phyloP scores from a whole-genome alignment of 2,888 invertebrate species.

The Campoletis raptor region DNA sequence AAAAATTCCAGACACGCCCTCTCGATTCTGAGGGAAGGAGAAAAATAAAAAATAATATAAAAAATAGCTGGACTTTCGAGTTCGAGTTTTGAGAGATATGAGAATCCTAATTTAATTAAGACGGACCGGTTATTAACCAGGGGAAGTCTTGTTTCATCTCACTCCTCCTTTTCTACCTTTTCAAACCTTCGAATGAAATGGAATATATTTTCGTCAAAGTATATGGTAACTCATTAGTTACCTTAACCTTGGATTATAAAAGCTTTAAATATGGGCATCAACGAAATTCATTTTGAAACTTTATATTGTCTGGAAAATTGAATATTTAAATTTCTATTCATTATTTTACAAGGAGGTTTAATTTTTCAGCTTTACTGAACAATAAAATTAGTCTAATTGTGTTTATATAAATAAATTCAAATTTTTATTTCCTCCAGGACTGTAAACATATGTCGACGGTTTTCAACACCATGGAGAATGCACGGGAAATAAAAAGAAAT shows the following conservation, averaged over 20 bases:
- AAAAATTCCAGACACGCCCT: slow-evolving; percentile 67
- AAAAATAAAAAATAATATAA: slow-evolving; percentile 37
- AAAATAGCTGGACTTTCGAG: slow-evolving; percentile 43
- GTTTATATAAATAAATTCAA: neutral
- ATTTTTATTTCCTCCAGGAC: neutral
- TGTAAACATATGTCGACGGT: neutral
- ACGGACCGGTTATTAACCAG: slow-evolving; percentile 78
- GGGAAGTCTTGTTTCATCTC: slow-evolving; percentile 58
- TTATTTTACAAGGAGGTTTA: neutral
- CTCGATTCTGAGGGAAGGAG: slow-evolving; percentile 26
- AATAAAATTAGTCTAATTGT: neutral
- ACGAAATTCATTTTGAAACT: neutral
- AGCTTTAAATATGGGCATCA: neutral
- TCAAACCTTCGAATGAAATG: slow-evolving; percentile 5
- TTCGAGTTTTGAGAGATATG: slow-evolving; percentile 58
- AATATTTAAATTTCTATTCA: neutral
- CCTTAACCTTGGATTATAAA: neutral
- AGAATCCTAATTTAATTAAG: slow-evolving; percentile 84
- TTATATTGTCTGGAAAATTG: neutral
- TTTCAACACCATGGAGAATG: neutral
- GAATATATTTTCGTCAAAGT: slow-evolving; percentile 9
- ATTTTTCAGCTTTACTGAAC: neutral
- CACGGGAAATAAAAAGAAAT: neutral
- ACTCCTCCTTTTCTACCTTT: slow-evolving; percentile 36
- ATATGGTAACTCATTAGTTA: neutral